Base-by-base conservation (phyloP, 2,888 invertebrate species). In the Nebria brevicollis region DNA sequence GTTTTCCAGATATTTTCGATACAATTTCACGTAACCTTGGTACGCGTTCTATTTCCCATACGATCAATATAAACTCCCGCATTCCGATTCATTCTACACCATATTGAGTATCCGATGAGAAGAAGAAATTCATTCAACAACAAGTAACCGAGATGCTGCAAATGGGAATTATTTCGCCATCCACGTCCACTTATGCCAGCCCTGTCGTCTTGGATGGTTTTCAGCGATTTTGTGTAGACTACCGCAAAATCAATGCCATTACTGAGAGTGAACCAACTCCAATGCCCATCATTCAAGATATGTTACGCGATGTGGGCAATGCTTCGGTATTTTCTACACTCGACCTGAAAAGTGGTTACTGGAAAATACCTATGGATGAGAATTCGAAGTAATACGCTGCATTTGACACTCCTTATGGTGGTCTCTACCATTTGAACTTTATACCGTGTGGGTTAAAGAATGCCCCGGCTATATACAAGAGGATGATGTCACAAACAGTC, bases 291-390 rank as follows among this genome's bases (percentile, higher is more conserved):
- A 20, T 20, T 20, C 20, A 20, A 20, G 20, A 20, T 20, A 20
- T 20, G 20, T 20, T 20, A 20, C 20, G 20, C 20, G 20, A 20
- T 20, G 20, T 87, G 0, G 85, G 86, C 0, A 65, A 72, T 8
- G 86, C 86, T 0, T 76, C 66, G n/a, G 80, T 86, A 6, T 87
- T 87, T 68, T 82, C 85, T 1, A 85, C 85, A 10, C 70, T 87
- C 2, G 87, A 87, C 20, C 77, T 86, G 5, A 84, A 84, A 41
- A 84, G 84, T 74, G 86, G 86, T 2, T 87, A 86, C 70, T 87
- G 87, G 86, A 86, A 87, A 65, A 80, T 87, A 1, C 85, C 85
- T 2, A 82, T 87, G 83, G 20, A 20, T 20, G 20, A 20, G 20
- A 20, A 20, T 20, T 20, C 20, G 20, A 20, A 20, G 20, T 1